These are phyloP conservation scores for Protonemura montana DNA, from an alignment of 2,888 invertebrate genomes.

Conservation along the genomic window DNA sequence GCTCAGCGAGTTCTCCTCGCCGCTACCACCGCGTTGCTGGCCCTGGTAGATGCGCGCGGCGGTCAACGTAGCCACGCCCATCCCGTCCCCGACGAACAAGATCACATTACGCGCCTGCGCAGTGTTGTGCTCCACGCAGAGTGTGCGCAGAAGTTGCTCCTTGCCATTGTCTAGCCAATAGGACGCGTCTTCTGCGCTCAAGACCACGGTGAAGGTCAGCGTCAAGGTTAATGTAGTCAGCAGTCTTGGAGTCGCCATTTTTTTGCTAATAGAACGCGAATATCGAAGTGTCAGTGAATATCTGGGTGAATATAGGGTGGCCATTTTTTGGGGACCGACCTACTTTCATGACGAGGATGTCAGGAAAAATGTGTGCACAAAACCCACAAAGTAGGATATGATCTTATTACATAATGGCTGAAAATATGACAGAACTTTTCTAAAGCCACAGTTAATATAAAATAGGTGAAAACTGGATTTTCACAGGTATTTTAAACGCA, in stretches of 20 bases:
- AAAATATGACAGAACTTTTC: too few relatives aligned
- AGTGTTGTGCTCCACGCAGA: conserved; percentile 53
- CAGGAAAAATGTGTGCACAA: too few relatives aligned
- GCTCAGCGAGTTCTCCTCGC: conserved; percentile 66
- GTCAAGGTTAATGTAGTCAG: background rate
- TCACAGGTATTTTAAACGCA: too few relatives aligned
- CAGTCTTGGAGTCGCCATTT: background rate
- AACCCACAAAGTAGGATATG: too few relatives aligned
- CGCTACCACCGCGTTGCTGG: conserved; percentile 60
- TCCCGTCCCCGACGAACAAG: conserved; percentile 71
- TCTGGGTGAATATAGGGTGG: too few relatives aligned
- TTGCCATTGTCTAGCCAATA: conserved; percentile 43
- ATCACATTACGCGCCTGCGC: conserved; percentile 67
- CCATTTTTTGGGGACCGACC: too few relatives aligned
- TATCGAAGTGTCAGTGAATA: too few relatives aligned
- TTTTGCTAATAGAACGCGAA: background rate
- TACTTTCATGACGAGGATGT: too few relatives aligned
- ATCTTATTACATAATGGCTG: too few relatives aligned
- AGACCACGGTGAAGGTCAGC: background rate
- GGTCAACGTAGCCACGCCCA: conserved; percentile 71
- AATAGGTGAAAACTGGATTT: too few relatives aligned
- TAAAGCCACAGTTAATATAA: too few relatives aligned
- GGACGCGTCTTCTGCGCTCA: conserved; percentile 40
- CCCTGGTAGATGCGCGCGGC: conserved; percentile 71
- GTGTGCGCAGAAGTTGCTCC: conserved; percentile 33